Base-by-base conservation (phyloP, 2,113 vertebrate genomes). In the Toxostoma redivivum region DNA sequence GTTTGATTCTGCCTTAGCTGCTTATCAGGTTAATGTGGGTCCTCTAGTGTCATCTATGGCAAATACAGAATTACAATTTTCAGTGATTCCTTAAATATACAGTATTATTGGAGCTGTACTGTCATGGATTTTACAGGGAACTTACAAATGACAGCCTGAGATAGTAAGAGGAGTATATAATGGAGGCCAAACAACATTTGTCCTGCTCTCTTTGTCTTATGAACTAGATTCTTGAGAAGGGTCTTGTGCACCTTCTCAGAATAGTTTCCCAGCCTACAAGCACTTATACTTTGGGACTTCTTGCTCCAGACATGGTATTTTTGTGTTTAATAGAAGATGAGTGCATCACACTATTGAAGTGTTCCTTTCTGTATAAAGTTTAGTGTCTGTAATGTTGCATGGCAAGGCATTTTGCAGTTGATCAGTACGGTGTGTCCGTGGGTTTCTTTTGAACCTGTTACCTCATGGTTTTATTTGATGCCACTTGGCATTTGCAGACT, bases 351-450 rank as follows among this genome's bases (percentile, higher is more conserved):
- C 24, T n/a, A 2, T 37, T 28, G 13, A 40, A 38, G 17, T 42
- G 9, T 83, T 40, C 9, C 8, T 20, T 56, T 69, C 37, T 57
- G 7, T 45, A 10, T 51, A 10, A 58, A 33, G 31, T 88, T 88
- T 56, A 53, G 20, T 72, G 61, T 62, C 61, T 2, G 1, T 51
- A 27, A 27, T 48, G 37, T 51, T 58, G 35, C 3, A 5, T 64
- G 38, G 45, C 44, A 38, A 56, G 50, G 20, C 65, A 31, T 76
- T 82, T 64, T 71, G 50, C 25, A n/a, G 20, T 61, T 72, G 40
- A 27, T 74, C 12, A 33, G 16, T 40, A 23, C 2, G 0, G 5
- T 20, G 12, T n/a, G 14, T 78, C 37, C 1, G 0, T 27, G 28
- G 11, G 8, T 62, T 95, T 91, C 60, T 77, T 79, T 48, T 33